Evolutionary conservation across 1,140 invertebrate genomes (phyloP).

Genomic region (Leptinotarsa defecta): DNA sequence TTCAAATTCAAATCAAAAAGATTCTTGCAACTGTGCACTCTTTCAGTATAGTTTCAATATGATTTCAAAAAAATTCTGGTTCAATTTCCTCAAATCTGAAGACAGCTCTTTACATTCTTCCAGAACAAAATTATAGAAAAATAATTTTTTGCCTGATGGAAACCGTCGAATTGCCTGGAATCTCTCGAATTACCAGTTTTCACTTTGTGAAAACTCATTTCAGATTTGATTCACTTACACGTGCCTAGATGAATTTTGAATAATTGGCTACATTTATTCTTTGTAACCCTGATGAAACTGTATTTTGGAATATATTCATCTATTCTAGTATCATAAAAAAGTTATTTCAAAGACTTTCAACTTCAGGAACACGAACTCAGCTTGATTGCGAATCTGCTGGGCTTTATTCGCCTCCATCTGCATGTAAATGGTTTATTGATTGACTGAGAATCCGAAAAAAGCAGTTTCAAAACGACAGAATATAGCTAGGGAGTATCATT

Average conservation of each 20-base stretch:
- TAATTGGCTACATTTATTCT: background rate
- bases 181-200: too few species aligned
- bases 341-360: background rate
- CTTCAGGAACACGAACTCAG: slow-evolving; percentile 1
- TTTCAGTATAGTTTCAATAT: too few species aligned
- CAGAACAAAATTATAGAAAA: too few species aligned
- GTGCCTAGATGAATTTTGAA: background rate
- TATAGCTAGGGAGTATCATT: slow-evolving; percentile 32
- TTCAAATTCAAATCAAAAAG: too few species aligned
- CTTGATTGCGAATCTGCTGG: slow-evolving; percentile 22
- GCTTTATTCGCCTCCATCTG: slow-evolving; percentile 16
- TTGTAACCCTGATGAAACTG: background rate
- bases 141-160: too few species aligned
- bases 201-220: background rate
- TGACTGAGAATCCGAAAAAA: slow-evolving; percentile 33
- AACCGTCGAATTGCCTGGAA: too few species aligned
- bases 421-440: slow-evolving; percentile 31
- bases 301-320: background rate
- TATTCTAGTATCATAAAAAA: background rate
- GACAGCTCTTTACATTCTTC: too few species aligned
- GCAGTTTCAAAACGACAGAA: slow-evolving; percentile 32
- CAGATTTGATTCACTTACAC: background rate
- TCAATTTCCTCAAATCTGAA: too few species aligned
- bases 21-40: too few species aligned
- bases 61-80: too few species aligned